Conservation (phyloP, 2,113 vertebrate species). For the Sorex fumeus region DNA sequence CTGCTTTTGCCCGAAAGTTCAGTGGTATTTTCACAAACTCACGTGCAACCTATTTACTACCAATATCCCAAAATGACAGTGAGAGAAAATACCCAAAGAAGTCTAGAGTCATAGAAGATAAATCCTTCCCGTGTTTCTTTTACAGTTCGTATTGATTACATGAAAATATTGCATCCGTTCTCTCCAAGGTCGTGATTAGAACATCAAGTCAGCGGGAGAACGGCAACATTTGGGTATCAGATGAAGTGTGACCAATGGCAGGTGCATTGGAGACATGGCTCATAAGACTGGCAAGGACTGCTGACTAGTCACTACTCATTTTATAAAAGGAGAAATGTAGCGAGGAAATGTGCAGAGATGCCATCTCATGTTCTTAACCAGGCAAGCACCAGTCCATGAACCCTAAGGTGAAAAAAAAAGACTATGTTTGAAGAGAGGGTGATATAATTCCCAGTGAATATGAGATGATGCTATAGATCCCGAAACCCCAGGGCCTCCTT, state of each 20-base stretch:
- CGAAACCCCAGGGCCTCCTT: neutral
- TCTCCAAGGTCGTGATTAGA: constrained; percentile 47
- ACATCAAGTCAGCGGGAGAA: constrained; percentile 48
- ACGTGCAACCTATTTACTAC: neutral
- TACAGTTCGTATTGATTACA: neutral
- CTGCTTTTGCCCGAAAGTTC: neutral
- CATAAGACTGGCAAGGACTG: constrained; percentile 22
- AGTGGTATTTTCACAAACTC: neutral
- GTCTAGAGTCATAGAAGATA: neutral
- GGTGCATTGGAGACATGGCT: neutral
- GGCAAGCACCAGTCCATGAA: neutral
- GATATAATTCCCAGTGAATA: neutral
- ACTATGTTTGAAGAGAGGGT: neutral
- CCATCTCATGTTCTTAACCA: neutral
- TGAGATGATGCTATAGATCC: neutral
- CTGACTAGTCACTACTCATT: neutral
- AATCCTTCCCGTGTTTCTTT: neutral
- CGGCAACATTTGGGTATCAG: constrained; percentile 12
- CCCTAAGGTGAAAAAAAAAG: neutral
- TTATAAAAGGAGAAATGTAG: neutral
- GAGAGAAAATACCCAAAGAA: neutral
- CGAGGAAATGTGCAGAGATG: neutral
- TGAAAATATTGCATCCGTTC: constrained; percentile 8
- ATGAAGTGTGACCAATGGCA: constrained; percentile 37
- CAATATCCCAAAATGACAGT: neutral